Evolutionary conservation across 2,888 invertebrate species (phyloP).

Genomic region (Timandra comae): DNA sequence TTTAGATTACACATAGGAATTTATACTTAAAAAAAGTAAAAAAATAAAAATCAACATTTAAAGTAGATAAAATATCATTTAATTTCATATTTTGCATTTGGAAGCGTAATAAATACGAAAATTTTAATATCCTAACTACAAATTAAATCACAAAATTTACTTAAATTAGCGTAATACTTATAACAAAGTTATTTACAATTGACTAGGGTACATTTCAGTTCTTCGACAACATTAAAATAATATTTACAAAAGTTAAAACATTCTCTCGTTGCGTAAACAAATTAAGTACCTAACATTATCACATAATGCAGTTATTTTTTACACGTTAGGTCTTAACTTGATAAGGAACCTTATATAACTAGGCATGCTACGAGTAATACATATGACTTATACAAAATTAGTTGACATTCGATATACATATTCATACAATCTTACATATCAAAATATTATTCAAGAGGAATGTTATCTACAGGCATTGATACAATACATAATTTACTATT

Average conservation of each 20-base stretch:
- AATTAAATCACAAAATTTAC: conserved; percentile 72
- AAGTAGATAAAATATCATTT: conserved; percentile 72
- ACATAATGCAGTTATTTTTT: conserved; percentile 45
- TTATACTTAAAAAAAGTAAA: conserved; percentile 8
- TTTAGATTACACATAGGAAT: no score
- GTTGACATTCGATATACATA: no score
- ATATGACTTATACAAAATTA: no score
- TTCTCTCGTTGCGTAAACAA: conserved; percentile 31
- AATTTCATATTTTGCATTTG: conserved; percentile 72
- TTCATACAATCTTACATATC: no score
- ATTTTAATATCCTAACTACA: conserved; percentile 67
- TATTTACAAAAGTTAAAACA: conserved; percentile 48
- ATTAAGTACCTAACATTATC: conserved; percentile 69
- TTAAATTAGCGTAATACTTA: conserved; percentile 53
- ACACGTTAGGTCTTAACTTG: conserved; percentile 38
- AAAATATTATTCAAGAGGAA: no score
- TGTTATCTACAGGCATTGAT: no score
- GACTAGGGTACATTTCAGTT: conserved; percentile 77
- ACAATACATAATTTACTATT: no score
- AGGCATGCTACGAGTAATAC: conserved; percentile 22
- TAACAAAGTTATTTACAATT: conserved; percentile 67
- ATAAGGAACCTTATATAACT: conserved; percentile 60
- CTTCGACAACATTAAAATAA: conserved; percentile 52
- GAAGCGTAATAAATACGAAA: conserved; percentile 77
- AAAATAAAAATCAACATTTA: conserved; percentile 44